Percentiles rank a stretch among this genome's conserved stretches.
phyloP scores from a whole-genome alignment of 2,888 invertebrate genomes.

The Teinopalpus imperialis region DNA sequence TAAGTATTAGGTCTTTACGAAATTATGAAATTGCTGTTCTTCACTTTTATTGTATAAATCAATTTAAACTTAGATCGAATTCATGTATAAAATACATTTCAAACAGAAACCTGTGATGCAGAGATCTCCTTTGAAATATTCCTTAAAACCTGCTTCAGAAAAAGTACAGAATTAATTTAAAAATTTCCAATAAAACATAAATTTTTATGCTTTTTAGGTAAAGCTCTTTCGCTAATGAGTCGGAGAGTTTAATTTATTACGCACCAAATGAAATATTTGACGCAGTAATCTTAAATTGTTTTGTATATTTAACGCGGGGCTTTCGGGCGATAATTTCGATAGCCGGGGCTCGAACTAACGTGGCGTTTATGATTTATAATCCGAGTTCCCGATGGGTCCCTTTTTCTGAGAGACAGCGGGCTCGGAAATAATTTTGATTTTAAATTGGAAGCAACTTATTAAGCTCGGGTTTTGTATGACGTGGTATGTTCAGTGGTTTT shows the following conservation, averaged over 20 bases:
- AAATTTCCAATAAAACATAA: not conserved
- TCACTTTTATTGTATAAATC: too few species aligned
- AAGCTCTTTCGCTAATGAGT: slow-evolving; percentile 50
- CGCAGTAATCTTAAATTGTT: slow-evolving; percentile 72
- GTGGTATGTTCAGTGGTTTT: slow-evolving; percentile 35
- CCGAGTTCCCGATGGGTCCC: slow-evolving; percentile 66
- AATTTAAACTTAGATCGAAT: too few species aligned
- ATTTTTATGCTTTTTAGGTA: slow-evolving; percentile 25
- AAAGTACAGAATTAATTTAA: slow-evolving; percentile 17
- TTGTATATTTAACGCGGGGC: slow-evolving; percentile 69
- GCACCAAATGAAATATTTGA: slow-evolving; percentile 65
- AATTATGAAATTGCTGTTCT: too few species aligned
- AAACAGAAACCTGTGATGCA: too few species aligned
- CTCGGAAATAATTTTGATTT: slow-evolving; percentile 72
- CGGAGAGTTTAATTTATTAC: slow-evolving; percentile 56
- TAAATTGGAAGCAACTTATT: slow-evolving; percentile 75
- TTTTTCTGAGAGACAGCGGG: slow-evolving; percentile 66
- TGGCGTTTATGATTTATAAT: slow-evolving; percentile 80
- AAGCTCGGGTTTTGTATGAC: slow-evolving; percentile 60
- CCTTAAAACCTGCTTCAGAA: not conserved
- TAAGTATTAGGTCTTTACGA: too few species aligned
- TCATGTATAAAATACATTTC: too few species aligned
- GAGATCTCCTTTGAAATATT: too few species aligned
- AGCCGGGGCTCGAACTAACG: slow-evolving; percentile 57
- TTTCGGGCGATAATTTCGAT: slow-evolving; percentile 74